Evolutionary conservation across 2,797 vertebrate genomes (phyloP), one percentile per base, ranked within the genome.

Genomic region (Synanceia verrucosa): DNA sequence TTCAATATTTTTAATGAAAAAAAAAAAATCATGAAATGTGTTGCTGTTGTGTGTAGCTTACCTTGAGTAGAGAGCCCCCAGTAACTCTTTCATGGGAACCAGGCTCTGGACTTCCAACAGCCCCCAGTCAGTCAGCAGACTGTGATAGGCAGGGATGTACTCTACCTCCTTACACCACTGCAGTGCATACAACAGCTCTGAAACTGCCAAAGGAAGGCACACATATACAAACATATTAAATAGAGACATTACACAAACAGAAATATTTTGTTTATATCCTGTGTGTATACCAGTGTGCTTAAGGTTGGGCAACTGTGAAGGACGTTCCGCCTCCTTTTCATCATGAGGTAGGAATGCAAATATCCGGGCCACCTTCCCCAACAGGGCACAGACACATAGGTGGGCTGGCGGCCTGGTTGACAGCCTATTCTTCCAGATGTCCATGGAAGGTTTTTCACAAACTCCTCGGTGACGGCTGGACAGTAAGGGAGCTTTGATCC

Each of bases 101-200:
- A 59, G 84, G 61, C 51, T 90, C 73, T 23, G 63, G 16, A 87
- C 93, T 21, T 87, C 91, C 0, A 93, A 93, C 53, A 97, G 82
- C 12, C 88, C 88, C 90, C 95, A 93, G 59, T 94, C 93, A 59
- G 90, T 88, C 55, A 97, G 91, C 87, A 96, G 92, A 24, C 63
- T 90, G 87, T 91, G 83, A 87, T 95, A 97, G 16, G 95, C 93
- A 6, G 95, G 93, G n/a, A 90, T 91, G 61, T 88, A 91, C 46
- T 95, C 93, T 23, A 97, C 76, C 88, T 98, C 96, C 84, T 95
- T 94, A 90, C 96, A 97, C 97, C 97, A 99, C 87, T 98, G 96
- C 68, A 97, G 85, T 0, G 95, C 93, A 68, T 97, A 99, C 16
- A 98, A 88, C 36, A 98, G 85, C 64, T 99, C 97, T 88, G 95